Conservation (phyloP, 2,797 vertebrate species). For the Dendrocincla tyrannina region DNA sequence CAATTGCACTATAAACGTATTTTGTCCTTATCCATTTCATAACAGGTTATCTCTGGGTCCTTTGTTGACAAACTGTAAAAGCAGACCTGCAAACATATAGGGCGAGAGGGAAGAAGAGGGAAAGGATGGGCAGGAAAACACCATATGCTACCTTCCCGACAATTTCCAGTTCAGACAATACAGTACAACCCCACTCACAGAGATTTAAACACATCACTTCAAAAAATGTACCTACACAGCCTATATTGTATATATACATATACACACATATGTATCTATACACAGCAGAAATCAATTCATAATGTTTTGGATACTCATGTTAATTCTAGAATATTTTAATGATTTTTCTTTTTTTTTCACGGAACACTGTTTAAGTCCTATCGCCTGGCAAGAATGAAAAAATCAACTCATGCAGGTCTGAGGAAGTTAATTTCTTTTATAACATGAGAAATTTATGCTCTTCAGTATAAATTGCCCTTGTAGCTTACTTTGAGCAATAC, state of each 20-base stretch:
- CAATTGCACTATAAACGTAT: neutral
- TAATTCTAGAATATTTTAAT: neutral
- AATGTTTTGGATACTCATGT: neutral
- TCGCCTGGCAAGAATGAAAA: neutral
- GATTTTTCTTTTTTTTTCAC: neutral
- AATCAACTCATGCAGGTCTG: neutral
- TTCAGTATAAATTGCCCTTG: neutral
- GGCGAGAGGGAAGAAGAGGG: neutral
- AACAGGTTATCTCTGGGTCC: neutral
- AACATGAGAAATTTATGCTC: neutral
- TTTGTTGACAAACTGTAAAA: neutral
- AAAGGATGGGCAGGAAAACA: neutral
- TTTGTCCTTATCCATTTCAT: neutral
- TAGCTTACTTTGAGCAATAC: neutral
- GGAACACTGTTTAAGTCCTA: neutral
- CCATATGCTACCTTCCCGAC: neutral
- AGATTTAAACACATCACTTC: neutral
- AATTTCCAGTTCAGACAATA: neutral
- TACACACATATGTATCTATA: neutral
- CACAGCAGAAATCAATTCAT: neutral
- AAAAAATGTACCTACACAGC: neutral
- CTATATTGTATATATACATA: neutral
- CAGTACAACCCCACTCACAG: neutral
- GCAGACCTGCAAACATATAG: neutral
- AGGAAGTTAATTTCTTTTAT: neutral